Evolutionary conservation across 2,797 vertebrate species (phyloP), one percentile per base, ranked within the genome.

Genomic region (Sebastes vulpes): DNA sequence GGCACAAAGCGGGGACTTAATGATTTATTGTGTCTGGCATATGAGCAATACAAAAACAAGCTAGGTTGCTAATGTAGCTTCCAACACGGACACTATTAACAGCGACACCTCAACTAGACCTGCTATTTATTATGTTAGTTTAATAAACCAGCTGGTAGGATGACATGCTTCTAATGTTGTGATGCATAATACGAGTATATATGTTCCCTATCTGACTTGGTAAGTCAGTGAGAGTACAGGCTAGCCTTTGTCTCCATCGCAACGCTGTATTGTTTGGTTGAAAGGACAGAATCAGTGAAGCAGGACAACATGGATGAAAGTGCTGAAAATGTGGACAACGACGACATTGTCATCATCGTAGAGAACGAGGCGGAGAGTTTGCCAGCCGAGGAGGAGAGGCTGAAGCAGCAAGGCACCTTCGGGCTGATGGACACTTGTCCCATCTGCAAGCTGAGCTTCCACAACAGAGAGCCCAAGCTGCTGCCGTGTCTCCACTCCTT

Each of bases 341-440:
- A 96, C 58, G 96, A 97, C 85, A 91, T 96, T 65, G 96, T 97
- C n/a, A 97, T 97, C 31, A 96, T 97, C 26, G 96, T 97, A 77
- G 98, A 98, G 82, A 99, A 99, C 87, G 98, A 99, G 90, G 98
- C 98, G 9, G 98, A 99, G 86, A 99, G 98, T 85, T 96, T 98
- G 70, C 98, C 98, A 12, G 97, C 96, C 57, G 96, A 97, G 50
- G 97, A 97, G 32, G 97, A 98, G 90, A 95, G 96, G 61, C 90
- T 94, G 46, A 97, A 96, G 31, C 97, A 95, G 86, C 95, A 92
- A 86, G 95, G 96, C 60, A 92, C 94, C 6, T 95, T 97, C 89
- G 97, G 97, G 86, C 97, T 99, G 86, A 98, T 99, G 97, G 98
- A 99, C 92, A 98, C 97, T 74, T 99, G 98, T 87, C 97, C 97